These are phyloP conservation scores for Rhabditophanes sp. DNA, from an alignment of 2,888 invertebrate genomes.

Conservation along the genomic window DNA sequence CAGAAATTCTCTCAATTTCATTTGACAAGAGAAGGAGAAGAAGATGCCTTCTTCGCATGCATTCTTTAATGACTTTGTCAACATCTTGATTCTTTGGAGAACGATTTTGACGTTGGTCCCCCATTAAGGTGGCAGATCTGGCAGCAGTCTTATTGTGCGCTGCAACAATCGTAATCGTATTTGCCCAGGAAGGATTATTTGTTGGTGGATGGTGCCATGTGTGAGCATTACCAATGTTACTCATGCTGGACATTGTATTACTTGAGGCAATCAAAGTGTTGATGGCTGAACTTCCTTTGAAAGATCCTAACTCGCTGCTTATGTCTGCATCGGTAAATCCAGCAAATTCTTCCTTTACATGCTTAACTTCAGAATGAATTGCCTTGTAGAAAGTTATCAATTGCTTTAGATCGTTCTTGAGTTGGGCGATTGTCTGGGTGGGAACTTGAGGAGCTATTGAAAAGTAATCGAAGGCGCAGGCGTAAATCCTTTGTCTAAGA, in stretches of 20 bases:
- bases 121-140: conserved; percentile 4
- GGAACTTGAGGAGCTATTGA: conserved; percentile 61
- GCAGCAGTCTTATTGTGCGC: conserved; percentile 11
- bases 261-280: not conserved
- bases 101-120: too few species aligned
- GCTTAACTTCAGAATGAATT: conserved; percentile 57
- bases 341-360: conserved; percentile 45
- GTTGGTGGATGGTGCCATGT: conserved; percentile 17
- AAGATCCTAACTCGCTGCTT: too few species aligned
- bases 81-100: conserved; percentile 10
- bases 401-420: conserved; percentile 73
- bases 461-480: conserved; percentile 80
- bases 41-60: conserved; percentile 77
- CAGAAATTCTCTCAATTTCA: conserved; percentile 81
- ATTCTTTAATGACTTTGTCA: conserved; percentile 52
- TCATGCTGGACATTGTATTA: not conserved
- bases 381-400: conserved; percentile 86
- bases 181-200: conserved; percentile 23
- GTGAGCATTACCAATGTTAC: conserved; percentile 8
- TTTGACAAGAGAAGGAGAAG: conserved; percentile 71
- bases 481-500: conserved; percentile 80
- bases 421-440: conserved; percentile 58
- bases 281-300: conserved; percentile 1
- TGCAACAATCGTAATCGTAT: conserved; percentile 22
- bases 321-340: too few species aligned